Percentiles rank a stretch among this genome's conserved stretches.
phyloP scores from a whole-genome alignment of 64 coral and sea anemone species.

The Trachythela sp. region DNA sequence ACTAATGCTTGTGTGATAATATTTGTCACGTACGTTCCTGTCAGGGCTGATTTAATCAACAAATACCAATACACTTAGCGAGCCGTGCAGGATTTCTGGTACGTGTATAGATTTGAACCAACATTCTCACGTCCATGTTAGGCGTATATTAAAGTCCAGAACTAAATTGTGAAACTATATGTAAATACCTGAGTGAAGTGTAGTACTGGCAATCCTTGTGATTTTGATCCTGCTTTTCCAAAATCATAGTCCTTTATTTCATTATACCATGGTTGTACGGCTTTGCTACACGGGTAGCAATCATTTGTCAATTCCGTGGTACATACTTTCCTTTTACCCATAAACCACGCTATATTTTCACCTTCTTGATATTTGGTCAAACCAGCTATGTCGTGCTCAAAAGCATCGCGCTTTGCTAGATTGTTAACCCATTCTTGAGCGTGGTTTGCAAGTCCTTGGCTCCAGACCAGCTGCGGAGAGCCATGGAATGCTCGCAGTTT shows the following conservation, averaged over 20 bases:
- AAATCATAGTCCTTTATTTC: conserved; percentile 88
- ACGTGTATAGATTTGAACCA: too few relatives aligned
- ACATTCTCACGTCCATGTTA: too few relatives aligned
- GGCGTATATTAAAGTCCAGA: too few relatives aligned
- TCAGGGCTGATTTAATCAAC: too few relatives aligned
- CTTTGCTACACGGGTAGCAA: conserved; percentile 67
- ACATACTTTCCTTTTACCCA: conserved; percentile 52
- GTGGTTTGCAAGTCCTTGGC: conserved; percentile 48
- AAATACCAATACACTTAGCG: too few relatives aligned
- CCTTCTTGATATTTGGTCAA: conserved; percentile 55
- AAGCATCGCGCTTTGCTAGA: conserved; percentile 43
- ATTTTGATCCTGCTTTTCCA: conserved; percentile 48
- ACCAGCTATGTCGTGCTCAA: conserved; percentile 55
- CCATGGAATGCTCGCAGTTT: conserved; percentile 58
- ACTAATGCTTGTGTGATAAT: too few relatives aligned
- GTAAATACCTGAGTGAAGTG: conserved; percentile 82
- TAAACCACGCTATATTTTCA: conserved; percentile 79
- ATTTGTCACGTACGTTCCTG: too few relatives aligned
- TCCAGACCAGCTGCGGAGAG: conserved; percentile 55
- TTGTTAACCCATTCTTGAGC: conserved; percentile 72
- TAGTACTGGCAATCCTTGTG: conserved; percentile 21
- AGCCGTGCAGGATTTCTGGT: too few relatives aligned
- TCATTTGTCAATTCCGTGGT: conserved; percentile 27
- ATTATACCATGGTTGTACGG: conserved; percentile 69
- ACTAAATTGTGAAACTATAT: background rate